A percentile compares a stretch with the other conserved stretches of the same genome.
Evolutionary conservation across 1,140 invertebrate genomes (phyloP).

Genomic region (Bilobella aurantiaca): DNA sequence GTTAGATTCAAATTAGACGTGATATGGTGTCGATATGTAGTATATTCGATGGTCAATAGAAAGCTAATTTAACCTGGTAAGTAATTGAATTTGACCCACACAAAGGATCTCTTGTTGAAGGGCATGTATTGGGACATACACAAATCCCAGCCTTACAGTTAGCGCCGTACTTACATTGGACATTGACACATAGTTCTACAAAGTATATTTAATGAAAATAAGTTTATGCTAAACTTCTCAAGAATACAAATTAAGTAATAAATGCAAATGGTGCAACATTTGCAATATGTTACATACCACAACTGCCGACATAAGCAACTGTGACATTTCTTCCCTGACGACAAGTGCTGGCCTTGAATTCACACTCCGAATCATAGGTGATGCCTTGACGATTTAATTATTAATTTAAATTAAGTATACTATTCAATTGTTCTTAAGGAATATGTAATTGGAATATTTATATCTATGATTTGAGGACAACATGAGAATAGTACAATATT

Average conservation of each 20-base stretch:
- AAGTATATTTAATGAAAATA: too few relatives aligned
- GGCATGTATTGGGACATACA: slow-evolving; percentile 68
- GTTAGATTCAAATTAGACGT: neutral
- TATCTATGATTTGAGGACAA: slow-evolving; percentile 10
- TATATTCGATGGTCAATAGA: too few relatives aligned
- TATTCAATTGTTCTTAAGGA: too few relatives aligned
- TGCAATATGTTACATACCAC: slow-evolving; percentile 54
- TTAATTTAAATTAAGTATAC: too few relatives aligned
- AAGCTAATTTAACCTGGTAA: slow-evolving; percentile 46
- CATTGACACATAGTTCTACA: slow-evolving; percentile 64
- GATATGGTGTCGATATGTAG: neutral
- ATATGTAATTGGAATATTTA: neutral
- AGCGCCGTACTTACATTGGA: slow-evolving; percentile 67
- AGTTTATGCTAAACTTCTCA: too few relatives aligned
- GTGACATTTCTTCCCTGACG: slow-evolving; percentile 53
- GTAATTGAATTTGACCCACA: slow-evolving; percentile 74
- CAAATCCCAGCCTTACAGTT: slow-evolving; percentile 70
- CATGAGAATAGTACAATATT: slow-evolving; percentile 38
- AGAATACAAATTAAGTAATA: neutral
- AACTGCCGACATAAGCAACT: slow-evolving; percentile 64
- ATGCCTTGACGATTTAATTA: slow-evolving; percentile 43
- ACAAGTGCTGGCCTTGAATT: slow-evolving; percentile 58
- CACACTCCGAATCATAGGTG: slow-evolving; percentile 59
- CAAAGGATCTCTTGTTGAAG: slow-evolving; percentile 50
- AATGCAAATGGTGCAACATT: neutral